Evolutionary conservation across 2,113 vertebrate species (phyloP), one percentile per base, ranked within the genome.

Genomic region (Tapirus terrestris): DNA sequence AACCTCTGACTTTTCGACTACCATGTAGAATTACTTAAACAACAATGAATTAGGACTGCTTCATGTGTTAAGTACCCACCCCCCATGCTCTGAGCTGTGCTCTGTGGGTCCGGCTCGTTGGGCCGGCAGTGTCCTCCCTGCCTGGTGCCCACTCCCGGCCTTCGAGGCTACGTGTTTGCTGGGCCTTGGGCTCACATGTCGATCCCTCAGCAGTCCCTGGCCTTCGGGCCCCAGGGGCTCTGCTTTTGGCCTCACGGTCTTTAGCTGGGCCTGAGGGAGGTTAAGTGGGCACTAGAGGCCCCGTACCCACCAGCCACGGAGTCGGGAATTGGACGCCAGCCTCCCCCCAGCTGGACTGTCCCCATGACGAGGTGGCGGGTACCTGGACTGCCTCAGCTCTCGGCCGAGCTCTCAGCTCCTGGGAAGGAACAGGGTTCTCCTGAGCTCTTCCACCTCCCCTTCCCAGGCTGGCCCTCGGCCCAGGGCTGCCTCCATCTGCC

Each of bases 151-250:
- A 33, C 12, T 23, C 1, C 77, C 77, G 9, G 76, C 31, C 77
- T 33, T 53, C 33, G 1, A 3, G 21, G 13, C 45, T 8, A 23
- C 31, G 20, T 56, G 21, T 13, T 13, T 31, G 12, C 48, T n/a
- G 48, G 29, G 45, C 75, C 29, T 1, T 21, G 75, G 17, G 29
- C 61, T n/a, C 21, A 17, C 6, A 6, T 2, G 6, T 21, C 4
- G 12, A 33, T 0, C 0, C 56, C 77, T 58, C 51, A 4, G 3
- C 51, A 13, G 1, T 12, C n/a, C 53, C 58, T 4, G 1, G 20
- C 33, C 33, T 2, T 36, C 51, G 14, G 33, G 33, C 18, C 51
- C 33, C 16, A 5, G 76, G 48, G 76, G 29, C 20, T 21, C 3
- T 53, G 7, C 33, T 36, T 2, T 0, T 36, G 51, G 51, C 53